A percentile compares a stretch with the other conserved stretches of the same genome.
Evolutionary conservation across 2,797 vertebrate species (phyloP).

Genomic region (Diceros bicornis): DNA sequence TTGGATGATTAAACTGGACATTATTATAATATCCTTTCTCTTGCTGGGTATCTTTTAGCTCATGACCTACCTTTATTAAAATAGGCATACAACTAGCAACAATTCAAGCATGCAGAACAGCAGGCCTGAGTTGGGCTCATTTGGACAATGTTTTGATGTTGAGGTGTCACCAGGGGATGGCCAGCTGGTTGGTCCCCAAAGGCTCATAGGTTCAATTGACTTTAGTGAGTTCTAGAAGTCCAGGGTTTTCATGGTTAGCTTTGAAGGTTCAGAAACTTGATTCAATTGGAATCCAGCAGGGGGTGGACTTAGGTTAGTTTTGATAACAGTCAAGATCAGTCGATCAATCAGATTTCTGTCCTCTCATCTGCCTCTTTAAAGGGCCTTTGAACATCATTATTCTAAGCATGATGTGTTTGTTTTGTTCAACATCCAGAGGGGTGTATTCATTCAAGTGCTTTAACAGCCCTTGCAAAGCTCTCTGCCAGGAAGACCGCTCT

Average conservation of each 20-base stretch:
- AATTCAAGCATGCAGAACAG: too few species aligned
- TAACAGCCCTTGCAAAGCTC: fast-evolving
- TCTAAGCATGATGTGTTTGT: background rate
- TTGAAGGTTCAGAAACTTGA: background rate
- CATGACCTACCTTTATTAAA: background rate
- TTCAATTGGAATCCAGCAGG: fast-evolving
- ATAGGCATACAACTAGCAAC: background rate
- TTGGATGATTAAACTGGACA: fast-evolving
- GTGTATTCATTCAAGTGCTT: fast-evolving
- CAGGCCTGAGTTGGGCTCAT: fast-evolving
- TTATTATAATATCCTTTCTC: background rate
- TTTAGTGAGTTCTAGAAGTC: fast-evolving
- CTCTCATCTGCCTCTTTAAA: background rate
- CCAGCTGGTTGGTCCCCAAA: background rate
- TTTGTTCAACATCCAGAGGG: too few species aligned
- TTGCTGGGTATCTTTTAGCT: background rate
- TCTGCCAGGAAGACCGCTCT: fast-evolving
- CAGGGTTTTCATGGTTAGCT: background rate
- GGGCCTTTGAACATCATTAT: too few species aligned
- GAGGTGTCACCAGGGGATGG: background rate
- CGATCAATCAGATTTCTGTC: background rate
- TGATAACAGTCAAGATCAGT: too few species aligned
- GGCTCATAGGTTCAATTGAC: background rate
- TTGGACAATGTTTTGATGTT: background rate
- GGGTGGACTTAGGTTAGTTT: background rate